Evolutionary conservation across 2,113 vertebrate species (phyloP).

Genomic region (Anarrhichthys ocellatus): DNA sequence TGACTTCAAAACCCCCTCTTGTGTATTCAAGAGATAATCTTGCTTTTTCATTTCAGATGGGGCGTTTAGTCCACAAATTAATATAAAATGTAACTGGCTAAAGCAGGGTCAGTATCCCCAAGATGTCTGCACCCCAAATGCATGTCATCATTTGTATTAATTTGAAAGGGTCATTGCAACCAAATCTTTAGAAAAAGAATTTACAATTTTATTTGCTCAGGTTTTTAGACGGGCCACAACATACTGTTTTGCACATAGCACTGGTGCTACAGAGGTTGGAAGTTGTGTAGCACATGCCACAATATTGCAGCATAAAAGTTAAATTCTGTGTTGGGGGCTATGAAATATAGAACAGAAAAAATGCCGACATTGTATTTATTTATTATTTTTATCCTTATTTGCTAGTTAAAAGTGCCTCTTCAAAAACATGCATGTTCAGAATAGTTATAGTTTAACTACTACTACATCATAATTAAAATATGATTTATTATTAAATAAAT

Average conservation of each 20-base stretch:
- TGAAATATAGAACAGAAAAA: too few relatives aligned
- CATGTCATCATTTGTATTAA: not conserved
- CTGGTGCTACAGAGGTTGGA: not conserved
- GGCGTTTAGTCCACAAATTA: not conserved
- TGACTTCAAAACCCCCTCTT: slow-evolving; percentile 48
- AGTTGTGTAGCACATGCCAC: too few relatives aligned
- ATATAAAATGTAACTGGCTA: slow-evolving; percentile 18
- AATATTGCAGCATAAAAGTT: too few relatives aligned
- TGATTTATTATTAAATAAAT: too few relatives aligned
- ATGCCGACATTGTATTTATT: too few relatives aligned
- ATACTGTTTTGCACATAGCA: not conserved
- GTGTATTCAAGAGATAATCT: slow-evolving; percentile 57
- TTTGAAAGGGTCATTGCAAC: not conserved
- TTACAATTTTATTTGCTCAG: not conserved
- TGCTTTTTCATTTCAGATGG: slow-evolving; percentile 45
- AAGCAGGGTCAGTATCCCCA: slow-evolving; percentile 20
- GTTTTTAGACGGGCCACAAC: not conserved
- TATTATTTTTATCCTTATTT: too few relatives aligned
- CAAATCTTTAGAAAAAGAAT: not conserved
- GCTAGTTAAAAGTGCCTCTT: not conserved
- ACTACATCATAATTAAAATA: too few relatives aligned
- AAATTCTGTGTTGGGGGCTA: too few relatives aligned
- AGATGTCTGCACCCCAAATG: slow-evolving; percentile 3
- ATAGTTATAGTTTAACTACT: not conserved
- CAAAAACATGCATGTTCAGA: not conserved